Base-by-base conservation (phyloP, 2,113 vertebrate genomes). In the Eulemur macaco region DNA sequence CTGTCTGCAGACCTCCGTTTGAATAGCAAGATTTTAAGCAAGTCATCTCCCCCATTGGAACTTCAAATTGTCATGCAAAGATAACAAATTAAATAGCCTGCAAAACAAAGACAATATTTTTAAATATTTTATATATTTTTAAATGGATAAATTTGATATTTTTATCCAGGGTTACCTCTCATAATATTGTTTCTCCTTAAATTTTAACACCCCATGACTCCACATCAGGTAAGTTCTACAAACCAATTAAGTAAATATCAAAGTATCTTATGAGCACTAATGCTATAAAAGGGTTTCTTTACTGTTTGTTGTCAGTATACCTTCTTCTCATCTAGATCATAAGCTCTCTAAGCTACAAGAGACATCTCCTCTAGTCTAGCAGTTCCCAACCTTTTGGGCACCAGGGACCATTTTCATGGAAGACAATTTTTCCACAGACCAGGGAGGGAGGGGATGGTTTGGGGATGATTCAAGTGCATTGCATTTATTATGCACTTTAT, bases 261-360 rank as follows among this genome's bases (percentile, higher is more conserved):
- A 87, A 81, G 17, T 25, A 17, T 78, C 29, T 56, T 63, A 31
- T 54, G 31, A 88, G 71, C n/a, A 25, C 5, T 76, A 73, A 29
- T 60, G 1, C 50, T 80, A 31, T 37, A 74, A 85, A 84, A 77
- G 42, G 39, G 20, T 76, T 63, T 31, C 83, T 83, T 42, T 71
- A 56, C 52, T 93, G 29, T 63, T 95, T 54, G 6, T 63, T 85
- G 23, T 66, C 68, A 85, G 21, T 58, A 45, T 29, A 52, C 1
- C 23, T 88, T 91, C 77, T 85, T 60, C 66, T 82, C 66, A 64
- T 31, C 58, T 85, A 93, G 52, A 91, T 64, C 8, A 39, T 47
- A 94, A 92, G 52, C 31, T 76, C 42, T 37, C 84, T 60, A 92
- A 96, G 82, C 52, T 91, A 69, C 42, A 87, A 85, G 87, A 84